Percentiles rank a stretch among this genome's conserved stretches.
These are phyloP conservation scores for Dasypolia templi DNA, from an alignment of 2,888 invertebrate genomes.

Conservation along the genomic window DNA sequence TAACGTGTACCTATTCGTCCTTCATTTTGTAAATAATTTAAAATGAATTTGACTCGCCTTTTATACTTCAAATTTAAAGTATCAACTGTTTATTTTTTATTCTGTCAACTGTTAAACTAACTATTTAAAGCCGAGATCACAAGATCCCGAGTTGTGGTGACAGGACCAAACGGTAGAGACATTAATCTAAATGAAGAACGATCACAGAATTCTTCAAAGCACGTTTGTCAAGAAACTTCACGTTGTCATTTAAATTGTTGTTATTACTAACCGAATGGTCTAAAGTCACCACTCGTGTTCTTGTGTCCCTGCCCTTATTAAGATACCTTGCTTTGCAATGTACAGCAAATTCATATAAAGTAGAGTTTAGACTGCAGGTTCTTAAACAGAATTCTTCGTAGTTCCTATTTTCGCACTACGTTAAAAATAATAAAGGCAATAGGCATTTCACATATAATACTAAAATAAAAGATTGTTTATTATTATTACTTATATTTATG, in stretches of 20 bases:
- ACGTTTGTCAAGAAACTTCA: conserved; percentile 30
- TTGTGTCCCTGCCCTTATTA: conserved; percentile 43
- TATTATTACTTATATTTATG: conserved; percentile 32
- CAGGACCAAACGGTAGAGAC: conserved; percentile 50
- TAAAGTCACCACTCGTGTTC: conserved; percentile 4
- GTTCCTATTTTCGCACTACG: conserved; percentile 77
- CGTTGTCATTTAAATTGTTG: conserved; percentile 45
- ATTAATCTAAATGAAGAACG: conserved; percentile 64
- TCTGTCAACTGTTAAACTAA: conserved; percentile 56
- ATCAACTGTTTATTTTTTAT: conserved; percentile 55
- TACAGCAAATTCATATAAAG: conserved; percentile 58
- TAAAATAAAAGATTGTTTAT: conserved; percentile 49
- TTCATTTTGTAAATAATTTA: conserved; percentile 68
- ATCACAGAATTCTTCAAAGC: conserved; percentile 41
- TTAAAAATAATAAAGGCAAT: conserved; percentile 61
- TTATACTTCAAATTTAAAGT: conserved; percentile 75
- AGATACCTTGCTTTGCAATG: conserved; percentile 72
- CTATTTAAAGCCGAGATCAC: conserved; percentile 64
- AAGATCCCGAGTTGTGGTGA: conserved; percentile 60
- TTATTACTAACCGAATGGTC: conserved; percentile 24
- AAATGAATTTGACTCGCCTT: conserved; percentile 69
- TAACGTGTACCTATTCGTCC: conserved; percentile 57
- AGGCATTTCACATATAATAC: conserved; percentile 64
- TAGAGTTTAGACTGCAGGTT: conserved; percentile 56
- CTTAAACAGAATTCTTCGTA: conserved; percentile 67